Conservation (phyloP, 2,888 invertebrate species). For the Apamea monoglypha region DNA sequence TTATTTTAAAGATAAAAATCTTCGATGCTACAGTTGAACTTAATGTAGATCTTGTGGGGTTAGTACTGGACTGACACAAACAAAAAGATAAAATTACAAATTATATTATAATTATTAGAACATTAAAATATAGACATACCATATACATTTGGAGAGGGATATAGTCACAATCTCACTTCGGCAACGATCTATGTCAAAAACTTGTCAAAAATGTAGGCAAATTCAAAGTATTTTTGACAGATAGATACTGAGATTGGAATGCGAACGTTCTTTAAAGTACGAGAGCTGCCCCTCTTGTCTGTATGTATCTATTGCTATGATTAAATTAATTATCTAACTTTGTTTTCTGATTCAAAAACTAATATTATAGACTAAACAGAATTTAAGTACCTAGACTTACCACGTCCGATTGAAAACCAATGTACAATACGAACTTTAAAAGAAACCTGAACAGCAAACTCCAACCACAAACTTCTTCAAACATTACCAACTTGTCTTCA, state of each 20-base stretch:
- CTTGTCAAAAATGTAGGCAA: neutral
- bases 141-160: no score
- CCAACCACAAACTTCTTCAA: conserved; percentile 17
- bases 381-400: neutral
- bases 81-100: no score
- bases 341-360: no score
- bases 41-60: no score
- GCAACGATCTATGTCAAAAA: neutral
- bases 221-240: neutral
- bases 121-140: no score
- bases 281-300: neutral
- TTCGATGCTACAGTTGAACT: no score
- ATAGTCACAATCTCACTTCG: neutral
- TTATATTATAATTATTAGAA: no score
- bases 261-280: neutral
- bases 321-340: no score
- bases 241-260: neutral
- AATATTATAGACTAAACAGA: neutral
- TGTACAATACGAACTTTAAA: conserved; percentile 6
- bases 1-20: no score
- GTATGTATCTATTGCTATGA: no score
- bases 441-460: conserved; percentile 2
- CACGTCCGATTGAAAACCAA: neutral
- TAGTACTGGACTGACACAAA: no score
- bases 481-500: conserved; percentile 12